Conservation (phyloP, 2,113 vertebrate species). For the Malurus alboscapulatus region DNA sequence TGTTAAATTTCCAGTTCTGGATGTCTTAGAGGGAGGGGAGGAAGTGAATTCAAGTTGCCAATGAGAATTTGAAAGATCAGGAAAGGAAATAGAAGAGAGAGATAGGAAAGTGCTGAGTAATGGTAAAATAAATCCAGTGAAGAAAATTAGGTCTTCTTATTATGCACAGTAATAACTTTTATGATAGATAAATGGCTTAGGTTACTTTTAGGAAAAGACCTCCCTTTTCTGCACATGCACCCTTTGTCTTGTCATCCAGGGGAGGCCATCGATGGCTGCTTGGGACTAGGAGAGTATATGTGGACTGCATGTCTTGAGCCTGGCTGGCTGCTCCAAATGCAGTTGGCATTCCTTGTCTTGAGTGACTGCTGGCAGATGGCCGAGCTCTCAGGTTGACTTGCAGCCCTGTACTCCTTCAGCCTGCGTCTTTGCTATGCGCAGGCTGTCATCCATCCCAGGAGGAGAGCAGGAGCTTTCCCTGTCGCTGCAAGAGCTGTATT, state of each 20-base stretch:
- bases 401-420: neutral
- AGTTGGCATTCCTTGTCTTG: neutral
- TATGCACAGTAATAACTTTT: neutral
- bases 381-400: constrained; percentile 15
- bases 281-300: neutral
- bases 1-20: neutral
- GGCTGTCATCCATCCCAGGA: neutral
- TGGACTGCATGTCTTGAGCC: neutral
- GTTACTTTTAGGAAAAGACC: neutral
- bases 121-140: neutral
- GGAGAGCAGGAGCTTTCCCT: neutral
- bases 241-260: neutral
- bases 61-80: neutral
- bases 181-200: neutral
- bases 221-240: neutral
- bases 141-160: neutral
- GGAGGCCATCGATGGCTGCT: accelerated
- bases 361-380: constrained; percentile 37
- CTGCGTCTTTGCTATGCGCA: neutral
- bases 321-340: neutral
- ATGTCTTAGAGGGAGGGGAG: neutral
- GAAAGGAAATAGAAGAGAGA: neutral
- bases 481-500: neutral
- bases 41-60: neutral
- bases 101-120: neutral